Base-by-base conservation (phyloP, 2,888 invertebrate species). In the Himalopsyche tibetana region DNA sequence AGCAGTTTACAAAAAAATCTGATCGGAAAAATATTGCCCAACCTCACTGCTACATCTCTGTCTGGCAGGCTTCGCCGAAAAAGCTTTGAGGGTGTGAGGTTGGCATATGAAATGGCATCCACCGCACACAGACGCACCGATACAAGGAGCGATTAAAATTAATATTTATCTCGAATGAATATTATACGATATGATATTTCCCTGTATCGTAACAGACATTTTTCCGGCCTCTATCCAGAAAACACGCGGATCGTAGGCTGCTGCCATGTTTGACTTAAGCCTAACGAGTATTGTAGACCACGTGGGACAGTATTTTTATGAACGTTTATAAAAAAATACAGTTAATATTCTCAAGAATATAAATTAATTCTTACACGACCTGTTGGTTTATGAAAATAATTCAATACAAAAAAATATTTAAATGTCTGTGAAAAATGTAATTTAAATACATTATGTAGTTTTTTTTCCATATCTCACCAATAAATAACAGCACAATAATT, bases 91-190 rank as follows among this genome's bases (percentile, higher is more conserved):
- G 74, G 74, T 74, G 74, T 74, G 74, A 36, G 74, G 74, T 74
- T 36, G 74, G 74, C 74, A 74, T 74, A 74, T 74, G 74, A 74
- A 38, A 74, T 74, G 36, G 74, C 38, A 74, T 74, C 38, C 74
- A 74, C 74, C 74, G 36, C 74, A 74, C 15, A 74, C 74, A 74
- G 36, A 74, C 74, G 74, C 38, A 74, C 74, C 74, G 36, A 74
- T 74, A 74, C 36, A 38, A 74, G 38, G 36, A 74, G 74, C 74
- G 74, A 74, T 74, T 74, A 74, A 74, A 74, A 74, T 74, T 74
- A 74, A 74, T 74, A 74, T 74, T 74, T 74, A 28, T 74, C 74
- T 74, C 74, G 38, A 74, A 74, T 36, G 63, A 19, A 36, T 15
- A 74, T 38, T 36, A 12, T 74, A 74, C 36, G 12, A 74, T 74